These are phyloP conservation scores for Agrilus planipennis DNA, from an alignment of 1,140 invertebrate species.

Conservation along the genomic window DNA sequence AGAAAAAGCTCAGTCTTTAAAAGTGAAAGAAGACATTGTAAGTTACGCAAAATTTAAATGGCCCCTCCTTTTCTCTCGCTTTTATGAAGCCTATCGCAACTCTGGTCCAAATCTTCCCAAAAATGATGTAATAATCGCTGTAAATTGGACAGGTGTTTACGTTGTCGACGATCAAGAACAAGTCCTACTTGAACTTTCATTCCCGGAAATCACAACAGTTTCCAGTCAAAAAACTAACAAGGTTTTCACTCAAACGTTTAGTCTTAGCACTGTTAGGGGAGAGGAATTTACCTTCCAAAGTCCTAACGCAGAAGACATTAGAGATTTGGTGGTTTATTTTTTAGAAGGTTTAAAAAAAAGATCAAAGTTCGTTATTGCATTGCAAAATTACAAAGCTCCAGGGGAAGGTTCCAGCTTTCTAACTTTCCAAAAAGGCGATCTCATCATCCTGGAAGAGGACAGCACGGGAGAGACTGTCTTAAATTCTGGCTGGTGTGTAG, in stretches of 20 bases:
- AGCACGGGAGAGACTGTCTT: constrained; percentile 86
- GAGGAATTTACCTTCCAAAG: constrained; percentile 99
- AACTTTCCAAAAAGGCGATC: constrained; percentile 87
- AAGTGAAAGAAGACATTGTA: constrained; percentile 97
- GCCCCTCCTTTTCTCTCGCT: constrained; percentile 94
- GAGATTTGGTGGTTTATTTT: constrained; percentile 94
- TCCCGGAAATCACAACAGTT: constrained; percentile 94
- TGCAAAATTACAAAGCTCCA: constrained; percentile 90
- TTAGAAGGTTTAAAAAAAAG: constrained; percentile 93
- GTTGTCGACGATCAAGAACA: constrained; percentile 98
- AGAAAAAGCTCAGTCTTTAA: constrained; percentile 68
- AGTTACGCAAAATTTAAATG: constrained; percentile 99
- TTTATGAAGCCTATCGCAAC: constrained; percentile 83
- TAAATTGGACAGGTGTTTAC: constrained; percentile 99
- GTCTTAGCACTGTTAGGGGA: constrained; percentile 85
- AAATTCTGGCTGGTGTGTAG: constrained; percentile 91
- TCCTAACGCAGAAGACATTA: constrained; percentile 95
- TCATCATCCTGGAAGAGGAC: constrained; percentile 89
- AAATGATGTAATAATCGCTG: constrained; percentile 97
- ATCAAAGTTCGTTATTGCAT: constrained; percentile 89
- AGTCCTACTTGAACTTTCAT: constrained; percentile 91
- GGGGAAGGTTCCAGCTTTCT: constrained; percentile 84
- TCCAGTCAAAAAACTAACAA: constrained; percentile 92
- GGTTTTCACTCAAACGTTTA: constrained; percentile 91
- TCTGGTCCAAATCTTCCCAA: constrained; percentile 94